Conservation (phyloP, 2,113 vertebrate genomes). For the Benitochromis conjunctus region DNA sequence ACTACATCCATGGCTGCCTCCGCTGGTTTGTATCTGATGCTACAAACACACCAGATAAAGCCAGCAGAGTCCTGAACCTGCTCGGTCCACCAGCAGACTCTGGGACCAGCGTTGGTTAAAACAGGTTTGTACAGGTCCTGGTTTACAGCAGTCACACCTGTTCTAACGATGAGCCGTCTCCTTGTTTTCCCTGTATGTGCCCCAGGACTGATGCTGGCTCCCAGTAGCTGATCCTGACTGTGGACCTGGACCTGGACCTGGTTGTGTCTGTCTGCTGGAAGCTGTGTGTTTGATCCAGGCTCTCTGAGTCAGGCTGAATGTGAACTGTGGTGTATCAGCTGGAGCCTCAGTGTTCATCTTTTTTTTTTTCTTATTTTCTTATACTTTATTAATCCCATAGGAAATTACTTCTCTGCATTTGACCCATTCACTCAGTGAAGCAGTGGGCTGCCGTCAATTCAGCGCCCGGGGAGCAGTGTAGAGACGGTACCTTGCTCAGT, state of each 20-base stretch:
- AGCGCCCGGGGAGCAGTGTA: too few species aligned
- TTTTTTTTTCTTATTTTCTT: too few species aligned
- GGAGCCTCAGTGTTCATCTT: neutral
- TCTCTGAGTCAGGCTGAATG: neutral
- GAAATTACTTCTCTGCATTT: too few species aligned
- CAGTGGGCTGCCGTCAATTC: too few species aligned
- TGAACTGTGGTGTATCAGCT: neutral
- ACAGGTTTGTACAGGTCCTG: too few species aligned
- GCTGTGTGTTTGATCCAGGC: rapidly evolving
- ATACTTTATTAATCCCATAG: too few species aligned
- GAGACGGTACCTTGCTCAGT: too few species aligned
- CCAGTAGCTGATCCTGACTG: neutral
- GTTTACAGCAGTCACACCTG: rapidly evolving
- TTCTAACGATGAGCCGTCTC: rapidly evolving
- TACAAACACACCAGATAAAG: neutral
- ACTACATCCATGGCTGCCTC: too few species aligned
- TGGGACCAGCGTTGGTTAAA: neutral
- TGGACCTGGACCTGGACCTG: neutral
- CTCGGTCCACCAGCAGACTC: neutral
- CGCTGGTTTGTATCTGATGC: too few species aligned
- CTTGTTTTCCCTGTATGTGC: rapidly evolving
- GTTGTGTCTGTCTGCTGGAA: neutral
- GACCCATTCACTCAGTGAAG: too few species aligned
- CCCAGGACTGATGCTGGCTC: neutral
- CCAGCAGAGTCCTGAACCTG: neutral